Conservation (phyloP, 2,113 vertebrate genomes). For the Muntiacus reevesi region DNA sequence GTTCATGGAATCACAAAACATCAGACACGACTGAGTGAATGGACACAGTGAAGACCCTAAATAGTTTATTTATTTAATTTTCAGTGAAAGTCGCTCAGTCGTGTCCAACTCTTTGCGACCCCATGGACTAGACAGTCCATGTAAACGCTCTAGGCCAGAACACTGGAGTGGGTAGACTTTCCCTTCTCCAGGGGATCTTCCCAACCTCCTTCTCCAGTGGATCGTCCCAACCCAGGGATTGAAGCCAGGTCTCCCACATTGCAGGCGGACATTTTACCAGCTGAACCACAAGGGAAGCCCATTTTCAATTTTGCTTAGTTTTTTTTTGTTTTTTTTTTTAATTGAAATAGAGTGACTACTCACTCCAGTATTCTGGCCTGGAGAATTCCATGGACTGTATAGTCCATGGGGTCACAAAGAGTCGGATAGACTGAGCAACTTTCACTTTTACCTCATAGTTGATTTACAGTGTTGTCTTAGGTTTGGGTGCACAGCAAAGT, state of each 20-base stretch:
- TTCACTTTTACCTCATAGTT: background rate
- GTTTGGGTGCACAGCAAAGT: background rate
- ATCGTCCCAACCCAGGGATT: background rate
- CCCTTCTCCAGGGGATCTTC: background rate
- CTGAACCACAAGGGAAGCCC: background rate
- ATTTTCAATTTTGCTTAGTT: background rate
- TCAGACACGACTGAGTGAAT: background rate
- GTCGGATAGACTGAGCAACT: rapidly evolving
- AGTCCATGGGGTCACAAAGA: rapidly evolving
- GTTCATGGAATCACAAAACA: background rate
- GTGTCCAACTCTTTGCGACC: background rate
- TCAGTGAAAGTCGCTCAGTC: background rate
- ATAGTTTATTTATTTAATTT: background rate
- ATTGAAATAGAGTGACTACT: background rate
- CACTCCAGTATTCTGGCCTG: background rate
- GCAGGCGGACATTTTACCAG: background rate
- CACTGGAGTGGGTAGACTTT: background rate
- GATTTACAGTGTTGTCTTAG: background rate
- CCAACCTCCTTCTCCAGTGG: background rate
- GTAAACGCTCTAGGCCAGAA: background rate
- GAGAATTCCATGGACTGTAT: background rate
- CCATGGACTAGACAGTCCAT: background rate
- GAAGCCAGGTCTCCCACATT: background rate
- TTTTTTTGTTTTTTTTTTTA: background rate
- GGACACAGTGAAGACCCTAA: background rate